Evolutionary conservation across 1,140 invertebrate genomes (phyloP), one percentile per base, ranked within the genome.

Genomic region (Bombus impatiens): DNA sequence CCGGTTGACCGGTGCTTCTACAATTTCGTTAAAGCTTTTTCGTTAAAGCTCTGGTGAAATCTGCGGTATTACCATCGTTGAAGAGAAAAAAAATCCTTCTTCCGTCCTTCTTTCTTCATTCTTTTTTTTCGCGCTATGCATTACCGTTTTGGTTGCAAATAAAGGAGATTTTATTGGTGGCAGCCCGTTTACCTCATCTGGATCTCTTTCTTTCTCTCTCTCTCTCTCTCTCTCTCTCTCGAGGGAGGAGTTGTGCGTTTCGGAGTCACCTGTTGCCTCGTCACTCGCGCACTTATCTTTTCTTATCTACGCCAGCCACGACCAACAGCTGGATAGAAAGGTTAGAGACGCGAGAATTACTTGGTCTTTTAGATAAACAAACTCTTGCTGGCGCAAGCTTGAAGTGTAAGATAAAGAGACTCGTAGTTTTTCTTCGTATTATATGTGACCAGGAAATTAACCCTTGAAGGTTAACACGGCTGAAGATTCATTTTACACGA

Each of bases 181-280:
- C 57, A 28, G 42, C 4, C 32, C 40, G 78, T 68, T 82, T 62
- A 35, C 22, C 28, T 44, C 22, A 15, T n/a, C 28, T 18, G 44
- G 12, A 47, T 71, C 47, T 59, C 53, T 44, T 25, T 10, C 0
- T 35, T 1, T 35, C 35, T 35, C 35, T 35, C 35, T 35, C 35
- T 35, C 44, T 5, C 47, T 47, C 65, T 62, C 59, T 71, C 37
- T 59, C 40, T 28, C 59, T 28, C 25, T 28, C 28, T 28, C 59
- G 65, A 22, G n/a, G 47, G 18, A n/a, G 62, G 32, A 53, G 28
- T 25, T 28, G 74, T 47, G 82, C 74, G 42, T 83, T 77, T 53
- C 42, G 42, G 62, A 83, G 74, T 84, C 82, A 84, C 82, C 82
- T 84, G 82, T 84, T 84, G 82, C 82, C 40, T 70, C 65, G 67